A percentile compares a stretch with the other conserved stretches of the same genome.
These are phyloP conservation scores for Galaxias olidus DNA, from an alignment of 2,797 vertebrate genomes.

Conservation along the genomic window DNA sequence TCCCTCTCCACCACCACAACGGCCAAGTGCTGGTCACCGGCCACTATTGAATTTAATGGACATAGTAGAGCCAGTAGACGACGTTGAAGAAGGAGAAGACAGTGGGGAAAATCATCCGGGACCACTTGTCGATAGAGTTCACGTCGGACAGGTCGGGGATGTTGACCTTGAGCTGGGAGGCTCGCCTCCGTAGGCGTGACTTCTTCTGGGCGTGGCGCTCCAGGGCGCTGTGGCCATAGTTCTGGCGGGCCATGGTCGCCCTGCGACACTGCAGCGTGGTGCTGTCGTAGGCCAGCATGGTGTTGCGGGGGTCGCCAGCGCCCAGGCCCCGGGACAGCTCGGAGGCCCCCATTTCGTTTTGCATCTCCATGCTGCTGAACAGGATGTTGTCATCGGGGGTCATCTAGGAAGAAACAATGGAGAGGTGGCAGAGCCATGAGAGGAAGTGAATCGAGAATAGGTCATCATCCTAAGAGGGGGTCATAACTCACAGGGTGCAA, in stretches of 20 bases:
- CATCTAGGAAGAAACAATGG: constrained; percentile 80
- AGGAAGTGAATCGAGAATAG: constrained; percentile 50
- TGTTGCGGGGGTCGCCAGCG: constrained; percentile 89
- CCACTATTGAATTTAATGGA: constrained; percentile 85
- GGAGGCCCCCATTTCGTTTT: constrained; percentile 91
- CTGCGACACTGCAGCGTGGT: constrained; percentile 95
- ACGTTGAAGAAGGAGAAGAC: constrained; percentile 99
- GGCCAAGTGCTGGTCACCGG: constrained; percentile 31
- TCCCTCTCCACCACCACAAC: constrained; percentile 43
- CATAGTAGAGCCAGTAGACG: constrained; percentile 99
- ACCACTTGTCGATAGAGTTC: constrained; percentile 99
- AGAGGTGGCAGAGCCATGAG: constrained; percentile 62
- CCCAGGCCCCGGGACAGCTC: constrained; percentile 78
- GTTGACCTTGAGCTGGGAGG: constrained; percentile 97
- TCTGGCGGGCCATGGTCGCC: constrained; percentile 91
- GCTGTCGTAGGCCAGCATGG: constrained; percentile 94
- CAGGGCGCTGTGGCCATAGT: constrained; percentile 93
- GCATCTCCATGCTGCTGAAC: constrained; percentile 95
- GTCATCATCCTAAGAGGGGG: constrained; percentile 15
- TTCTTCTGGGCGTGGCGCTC: constrained; percentile 98
- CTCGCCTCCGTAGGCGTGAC: constrained; percentile 93
- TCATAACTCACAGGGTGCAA: constrained; percentile 5
- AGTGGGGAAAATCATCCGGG: constrained; percentile 97
- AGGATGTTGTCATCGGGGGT: constrained; percentile 96
- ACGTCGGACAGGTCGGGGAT: constrained; percentile 99